Base-by-base conservation (phyloP, 2,113 vertebrate genomes). In the Dromaius novaehollandiae region DNA sequence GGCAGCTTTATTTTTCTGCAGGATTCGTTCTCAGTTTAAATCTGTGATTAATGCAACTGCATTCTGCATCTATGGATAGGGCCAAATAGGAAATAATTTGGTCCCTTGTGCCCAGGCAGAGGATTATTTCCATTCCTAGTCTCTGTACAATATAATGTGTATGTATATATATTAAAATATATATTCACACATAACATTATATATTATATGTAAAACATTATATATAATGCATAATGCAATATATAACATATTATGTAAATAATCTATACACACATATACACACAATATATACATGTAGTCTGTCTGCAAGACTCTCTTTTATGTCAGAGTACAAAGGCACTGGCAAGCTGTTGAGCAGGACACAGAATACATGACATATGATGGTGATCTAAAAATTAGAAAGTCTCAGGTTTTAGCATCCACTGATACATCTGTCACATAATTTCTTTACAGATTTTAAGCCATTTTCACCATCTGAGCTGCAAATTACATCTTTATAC, bases 401-500 rank as follows among this genome's bases (percentile, higher is more conserved):
- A 76, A 90, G 73, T 58, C 68, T 36, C 0, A 3, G 4, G 15
- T 40, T 91, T 93, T 88, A 86, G 61, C 38, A 87, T 32, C 26
- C n/a, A 92, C 20, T 58, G 34, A 88, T 88, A 70, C 15, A 89
- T 97, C 53, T 93, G 75, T 46, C 69, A 56, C 28, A 40, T 6
- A 66, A 50, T 69, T 64, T 82, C 58, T 71, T 93, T 88, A 75
- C 28, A 83, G n/a, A 78, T 83, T 64, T 86, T 51, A 80, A 89
- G 71, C 87, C 26, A 30, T 87, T 91, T 96, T 93, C 24, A 85
- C 66, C 80, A 74, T 65, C 61, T 74, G 86, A 95, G 66, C 73
- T 83, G 74, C 50, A 92, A 79, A 88, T 88, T 76, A 69, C 61
- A 82, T 86, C 53, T 87, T 93, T 75, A 81, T 73, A 75, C 64